Evolutionary conservation across 2,113 vertebrate genomes (phyloP).

Genomic region (Thamnaconus septentrionalis): DNA sequence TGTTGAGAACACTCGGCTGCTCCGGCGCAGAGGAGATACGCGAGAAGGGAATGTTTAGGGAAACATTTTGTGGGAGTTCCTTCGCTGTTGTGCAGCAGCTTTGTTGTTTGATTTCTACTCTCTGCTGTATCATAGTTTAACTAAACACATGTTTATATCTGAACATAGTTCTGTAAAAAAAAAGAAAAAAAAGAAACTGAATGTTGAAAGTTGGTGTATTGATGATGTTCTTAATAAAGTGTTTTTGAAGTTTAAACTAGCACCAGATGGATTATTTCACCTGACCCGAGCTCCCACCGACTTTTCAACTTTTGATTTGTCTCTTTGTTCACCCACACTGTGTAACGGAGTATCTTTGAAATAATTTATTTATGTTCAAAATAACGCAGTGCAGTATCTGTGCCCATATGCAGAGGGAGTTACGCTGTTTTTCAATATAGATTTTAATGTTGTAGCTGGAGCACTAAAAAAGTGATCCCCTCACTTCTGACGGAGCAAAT

Average conservation of each 20-base stretch:
- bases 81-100: slow-evolving; percentile 99
- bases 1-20: slow-evolving; percentile 72
- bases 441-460: slow-evolving; percentile 96
- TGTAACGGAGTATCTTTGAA: slow-evolving; percentile 84
- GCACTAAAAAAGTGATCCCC: slow-evolving; percentile 85
- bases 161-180: slow-evolving; percentile 87
- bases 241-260: slow-evolving; percentile 99
- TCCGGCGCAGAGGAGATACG: slow-evolving; percentile 69
- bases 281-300: slow-evolving; percentile 74
- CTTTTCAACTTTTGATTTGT: slow-evolving; percentile 72
- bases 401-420: slow-evolving; percentile 88
- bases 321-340: slow-evolving; percentile 78
- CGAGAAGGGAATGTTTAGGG: slow-evolving; percentile 86
- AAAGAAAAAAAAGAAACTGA: slow-evolving; percentile 79
- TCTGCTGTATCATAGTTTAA: slow-evolving; percentile 99
- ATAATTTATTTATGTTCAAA: slow-evolving; percentile 91
- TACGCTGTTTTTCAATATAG: slow-evolving; percentile 91
- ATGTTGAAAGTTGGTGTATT: slow-evolving; percentile 99
- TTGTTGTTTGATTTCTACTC: slow-evolving; percentile 96
- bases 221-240: slow-evolving; percentile 99
- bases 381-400: slow-evolving; percentile 90
- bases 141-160: slow-evolving; percentile 97
- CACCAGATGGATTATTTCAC: slow-evolving; percentile 87
- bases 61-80: slow-evolving; percentile 97
- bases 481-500: slow-evolving; percentile 90